These are phyloP conservation scores for Hydrotaea cyrtoneurina DNA, from an alignment of 2,888 invertebrate genomes.

Conservation along the genomic window DNA sequence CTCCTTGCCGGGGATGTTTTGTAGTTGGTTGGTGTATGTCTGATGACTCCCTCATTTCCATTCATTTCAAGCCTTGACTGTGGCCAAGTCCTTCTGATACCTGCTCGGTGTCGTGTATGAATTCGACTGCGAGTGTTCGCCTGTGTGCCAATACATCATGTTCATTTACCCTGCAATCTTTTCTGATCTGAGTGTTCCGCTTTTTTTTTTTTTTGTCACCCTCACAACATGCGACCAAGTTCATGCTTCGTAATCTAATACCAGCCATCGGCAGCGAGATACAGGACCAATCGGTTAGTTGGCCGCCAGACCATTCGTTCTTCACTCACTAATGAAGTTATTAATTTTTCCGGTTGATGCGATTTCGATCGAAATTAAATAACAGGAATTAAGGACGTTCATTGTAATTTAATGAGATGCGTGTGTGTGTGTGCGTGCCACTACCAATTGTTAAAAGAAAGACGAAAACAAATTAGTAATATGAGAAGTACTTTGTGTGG, in stretches of 20 bases:
- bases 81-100: not conserved
- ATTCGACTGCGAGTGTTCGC: not conserved
- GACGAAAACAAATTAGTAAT: too few species aligned
- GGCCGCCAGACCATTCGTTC: not conserved
- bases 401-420: not conserved
- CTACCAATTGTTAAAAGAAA: too few species aligned
- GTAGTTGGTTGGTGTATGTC: not conserved
- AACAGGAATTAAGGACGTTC: constrained; percentile 1
- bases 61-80: not conserved
- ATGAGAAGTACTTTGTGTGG: too few species aligned
- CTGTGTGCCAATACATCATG: not conserved
- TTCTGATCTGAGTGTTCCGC: not conserved
- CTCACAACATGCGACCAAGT: not conserved
- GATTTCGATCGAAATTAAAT: constrained; percentile 16
- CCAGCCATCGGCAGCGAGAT: not conserved
- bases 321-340: constrained; percentile 26
- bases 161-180: not conserved
- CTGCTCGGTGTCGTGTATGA: not conserved
- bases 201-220: not conserved
- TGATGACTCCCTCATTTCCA: constrained; percentile 1
- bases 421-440: too few species aligned
- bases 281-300: not conserved
- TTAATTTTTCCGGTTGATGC: constrained; percentile 26
- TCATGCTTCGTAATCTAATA: not conserved
- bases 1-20: not conserved